Percentiles rank a stretch among this genome's conserved stretches.
These are phyloP conservation scores for Stomatorhinus ivindoensis DNA, from an alignment of 2,113 vertebrate genomes.

Conservation along the genomic window DNA sequence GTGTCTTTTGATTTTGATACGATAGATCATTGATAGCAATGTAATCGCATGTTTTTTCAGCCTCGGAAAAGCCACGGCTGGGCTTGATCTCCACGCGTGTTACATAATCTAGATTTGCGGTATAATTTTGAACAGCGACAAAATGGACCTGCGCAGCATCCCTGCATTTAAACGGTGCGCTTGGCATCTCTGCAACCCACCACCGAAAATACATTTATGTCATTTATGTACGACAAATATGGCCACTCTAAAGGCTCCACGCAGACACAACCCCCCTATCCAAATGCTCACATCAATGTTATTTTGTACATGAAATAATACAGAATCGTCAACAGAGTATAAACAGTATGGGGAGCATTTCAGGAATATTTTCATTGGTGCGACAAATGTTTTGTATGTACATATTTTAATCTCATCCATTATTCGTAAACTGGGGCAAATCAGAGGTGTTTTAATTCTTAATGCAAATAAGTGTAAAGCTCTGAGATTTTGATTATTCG, in stretches of 20 bases:
- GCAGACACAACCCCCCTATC: neutral
- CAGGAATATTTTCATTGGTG: neutral
- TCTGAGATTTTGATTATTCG: neutral
- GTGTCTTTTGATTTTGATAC: neutral
- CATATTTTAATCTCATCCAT: neutral
- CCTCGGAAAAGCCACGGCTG: neutral
- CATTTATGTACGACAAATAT: neutral
- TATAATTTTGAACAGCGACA: neutral
- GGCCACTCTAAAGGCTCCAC: neutral
- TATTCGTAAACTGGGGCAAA: neutral
- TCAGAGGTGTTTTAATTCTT: neutral
- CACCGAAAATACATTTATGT: neutral
- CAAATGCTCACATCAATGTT: neutral
- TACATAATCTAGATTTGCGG: slow-evolving; percentile 3
- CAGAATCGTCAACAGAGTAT: neutral
- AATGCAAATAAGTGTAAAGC: neutral
- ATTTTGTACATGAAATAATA: neutral
- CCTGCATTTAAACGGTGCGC: neutral
- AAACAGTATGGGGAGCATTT: neutral
- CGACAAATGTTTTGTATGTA: neutral
- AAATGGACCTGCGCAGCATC: neutral
- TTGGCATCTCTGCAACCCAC: neutral
- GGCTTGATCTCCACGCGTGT: neutral
- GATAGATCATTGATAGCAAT: neutral
- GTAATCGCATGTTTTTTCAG: neutral